These are phyloP conservation scores for Halyomorpha halys DNA, from an alignment of 1,140 invertebrate genomes.

Conservation along the genomic window DNA sequence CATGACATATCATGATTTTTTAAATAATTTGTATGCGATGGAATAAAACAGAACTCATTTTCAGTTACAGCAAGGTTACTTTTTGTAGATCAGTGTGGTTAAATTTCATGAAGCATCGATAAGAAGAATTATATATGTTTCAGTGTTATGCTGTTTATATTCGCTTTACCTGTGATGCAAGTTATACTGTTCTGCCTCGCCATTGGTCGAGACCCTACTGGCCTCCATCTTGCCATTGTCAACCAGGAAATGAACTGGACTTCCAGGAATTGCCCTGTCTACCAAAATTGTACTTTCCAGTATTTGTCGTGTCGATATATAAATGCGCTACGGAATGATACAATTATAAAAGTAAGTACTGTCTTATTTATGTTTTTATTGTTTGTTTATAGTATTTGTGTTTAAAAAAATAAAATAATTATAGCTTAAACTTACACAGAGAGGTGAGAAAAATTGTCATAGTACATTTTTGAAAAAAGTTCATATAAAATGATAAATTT, in stretches of 20 bases:
- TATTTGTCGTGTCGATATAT: conserved; percentile 67
- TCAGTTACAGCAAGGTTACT: too few relatives aligned
- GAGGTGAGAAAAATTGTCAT: too few relatives aligned
- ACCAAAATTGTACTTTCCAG: conserved; percentile 48
- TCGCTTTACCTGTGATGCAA: conserved; percentile 82
- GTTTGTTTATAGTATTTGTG: too few relatives aligned
- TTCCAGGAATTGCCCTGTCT: conserved; percentile 38
- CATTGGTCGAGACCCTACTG: conserved; percentile 79
- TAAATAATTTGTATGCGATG: too few relatives aligned
- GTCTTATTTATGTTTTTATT: not conserved
- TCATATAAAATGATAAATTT: too few relatives aligned
- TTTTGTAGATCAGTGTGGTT: too few relatives aligned
- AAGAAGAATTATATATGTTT: conserved; percentile 30
- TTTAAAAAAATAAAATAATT: too few relatives aligned
- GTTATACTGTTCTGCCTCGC: conserved; percentile 89
- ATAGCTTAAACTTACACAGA: too few relatives aligned
- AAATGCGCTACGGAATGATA: conserved; percentile 50
- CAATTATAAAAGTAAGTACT: conserved; percentile 47
- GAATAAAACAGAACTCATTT: too few relatives aligned
- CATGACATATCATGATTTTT: too few relatives aligned
- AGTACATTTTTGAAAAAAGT: too few relatives aligned
- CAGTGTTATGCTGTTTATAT: conserved; percentile 80
- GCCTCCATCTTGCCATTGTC: conserved; percentile 71
- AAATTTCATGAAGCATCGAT: too few relatives aligned
- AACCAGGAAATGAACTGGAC: conserved; percentile 62